Percentiles rank a stretch among this genome's conserved stretches.
These are phyloP conservation scores for Nymphicus hollandicus DNA, from an alignment of 2,113 vertebrate species.

Conservation along the genomic window DNA sequence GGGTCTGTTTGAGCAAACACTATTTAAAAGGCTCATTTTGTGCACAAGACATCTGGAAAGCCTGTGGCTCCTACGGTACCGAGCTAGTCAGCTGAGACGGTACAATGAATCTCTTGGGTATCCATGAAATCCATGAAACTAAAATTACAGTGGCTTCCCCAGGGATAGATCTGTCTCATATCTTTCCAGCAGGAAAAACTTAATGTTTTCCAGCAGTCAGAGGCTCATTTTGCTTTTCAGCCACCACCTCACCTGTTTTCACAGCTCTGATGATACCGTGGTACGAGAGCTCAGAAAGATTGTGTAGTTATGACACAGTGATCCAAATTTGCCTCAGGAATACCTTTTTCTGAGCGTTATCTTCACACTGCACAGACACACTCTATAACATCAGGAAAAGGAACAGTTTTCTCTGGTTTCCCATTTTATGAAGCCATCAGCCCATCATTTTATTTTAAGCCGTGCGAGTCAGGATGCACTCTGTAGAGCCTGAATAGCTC, in stretches of 20 bases:
- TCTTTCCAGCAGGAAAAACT: not conserved
- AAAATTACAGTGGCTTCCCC: not conserved
- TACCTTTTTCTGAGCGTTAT: not conserved
- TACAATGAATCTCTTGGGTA: not conserved
- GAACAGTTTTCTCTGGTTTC: not conserved
- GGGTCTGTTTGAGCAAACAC: not conserved
- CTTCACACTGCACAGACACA: not conserved
- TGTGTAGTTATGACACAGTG: not conserved
- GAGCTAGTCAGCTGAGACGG: not conserved
- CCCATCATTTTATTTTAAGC: not conserved
- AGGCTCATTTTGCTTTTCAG: not conserved
- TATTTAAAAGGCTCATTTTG: not conserved
- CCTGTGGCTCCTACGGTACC: not conserved
- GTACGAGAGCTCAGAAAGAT: not conserved
- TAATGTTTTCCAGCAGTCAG: not conserved
- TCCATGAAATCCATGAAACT: not conserved
- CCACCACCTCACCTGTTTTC: not conserved
- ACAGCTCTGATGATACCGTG: not conserved
- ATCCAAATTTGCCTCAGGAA: not conserved
- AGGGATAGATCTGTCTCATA: not conserved
- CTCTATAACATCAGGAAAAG: not conserved
- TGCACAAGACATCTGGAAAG: not conserved
- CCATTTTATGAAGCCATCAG: not conserved
- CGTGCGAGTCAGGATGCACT: not conserved
- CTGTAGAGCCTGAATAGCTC: not conserved